Evolutionary conservation across 2,888 invertebrate genomes (phyloP).

Genomic region (Chironomus riparius): DNA sequence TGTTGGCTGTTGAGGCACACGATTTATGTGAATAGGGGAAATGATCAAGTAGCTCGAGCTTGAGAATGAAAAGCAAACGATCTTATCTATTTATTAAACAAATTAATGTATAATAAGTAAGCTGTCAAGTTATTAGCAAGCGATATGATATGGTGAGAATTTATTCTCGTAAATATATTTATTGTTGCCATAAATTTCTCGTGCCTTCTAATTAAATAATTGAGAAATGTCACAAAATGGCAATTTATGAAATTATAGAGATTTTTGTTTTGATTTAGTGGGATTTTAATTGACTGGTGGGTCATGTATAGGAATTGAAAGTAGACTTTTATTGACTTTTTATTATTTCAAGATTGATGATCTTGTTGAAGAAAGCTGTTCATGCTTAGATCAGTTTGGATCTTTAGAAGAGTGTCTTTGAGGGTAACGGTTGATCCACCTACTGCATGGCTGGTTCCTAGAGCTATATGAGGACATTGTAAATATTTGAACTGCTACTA

Average conservation of each 20-base stretch:
- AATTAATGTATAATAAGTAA: not conserved
- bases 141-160: not conserved
- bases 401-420: too few relatives aligned
- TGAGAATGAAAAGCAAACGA: not conserved
- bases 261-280: not conserved
- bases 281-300: too few relatives aligned
- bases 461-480: too few relatives aligned
- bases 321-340: too few relatives aligned
- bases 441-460: too few relatives aligned
- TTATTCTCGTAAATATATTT: not conserved
- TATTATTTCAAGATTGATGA: too few relatives aligned
- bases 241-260: not conserved
- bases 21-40: not conserved
- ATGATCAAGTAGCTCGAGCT: not conserved
- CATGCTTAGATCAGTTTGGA: too few relatives aligned
- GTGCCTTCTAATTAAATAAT: slow-evolving; percentile 15
- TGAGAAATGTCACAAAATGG: not conserved
- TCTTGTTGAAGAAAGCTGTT: too few relatives aligned
- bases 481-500: too few relatives aligned
- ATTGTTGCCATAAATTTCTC: not conserved
- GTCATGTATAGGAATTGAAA: too few relatives aligned
- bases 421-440: too few relatives aligned
- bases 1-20: not conserved
- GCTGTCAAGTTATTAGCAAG: not conserved
- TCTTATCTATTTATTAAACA: not conserved